A percentile compares a stretch with the other conserved stretches of the same genome.
Evolutionary conservation across 2,888 invertebrate genomes (phyloP).

Genomic region (Anticlea derivata): DNA sequence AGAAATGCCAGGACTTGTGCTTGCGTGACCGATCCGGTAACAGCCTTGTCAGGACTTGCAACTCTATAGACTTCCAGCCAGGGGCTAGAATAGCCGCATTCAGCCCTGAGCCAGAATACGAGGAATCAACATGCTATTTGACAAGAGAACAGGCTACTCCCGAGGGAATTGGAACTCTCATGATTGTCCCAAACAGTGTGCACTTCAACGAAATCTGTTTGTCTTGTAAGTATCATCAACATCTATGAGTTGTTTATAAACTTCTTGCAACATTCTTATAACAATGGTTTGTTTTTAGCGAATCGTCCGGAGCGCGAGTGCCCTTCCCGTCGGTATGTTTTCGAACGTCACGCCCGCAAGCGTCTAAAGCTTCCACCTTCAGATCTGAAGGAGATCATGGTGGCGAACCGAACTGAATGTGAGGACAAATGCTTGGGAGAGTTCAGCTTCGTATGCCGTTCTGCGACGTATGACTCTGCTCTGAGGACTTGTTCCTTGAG

Average conservation of each 20-base stretch:
- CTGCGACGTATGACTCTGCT: conserved; percentile 92
- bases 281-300: conserved; percentile 66
- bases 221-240: conserved; percentile 88
- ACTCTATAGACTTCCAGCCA: conserved; percentile 95
- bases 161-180: conserved; percentile 94
- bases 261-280: conserved; percentile 17
- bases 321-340: conserved; percentile 93
- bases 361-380: conserved; percentile 91
- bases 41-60: conserved; percentile 92
- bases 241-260: conserved; percentile 24
- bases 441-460: conserved; percentile 94
- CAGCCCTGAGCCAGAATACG: conserved; percentile 92
- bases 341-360: conserved; percentile 93
- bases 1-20: conserved; percentile 94
- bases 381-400: conserved; percentile 93
- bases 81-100: conserved; percentile 93
- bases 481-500: conserved; percentile 92
- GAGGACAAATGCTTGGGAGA: conserved; percentile 95
- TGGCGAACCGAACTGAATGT: conserved; percentile 93
- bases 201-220: conserved; percentile 96
- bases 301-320: conserved; percentile 95
- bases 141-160: conserved; percentile 94
- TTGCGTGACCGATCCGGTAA: conserved; percentile 91
- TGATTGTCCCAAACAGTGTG: conserved; percentile 94
- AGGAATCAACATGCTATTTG: conserved; percentile 94